Evolutionary conservation across 2,797 vertebrate genomes (phyloP).

Genomic region (Dendrocincla fuliginosa): DNA sequence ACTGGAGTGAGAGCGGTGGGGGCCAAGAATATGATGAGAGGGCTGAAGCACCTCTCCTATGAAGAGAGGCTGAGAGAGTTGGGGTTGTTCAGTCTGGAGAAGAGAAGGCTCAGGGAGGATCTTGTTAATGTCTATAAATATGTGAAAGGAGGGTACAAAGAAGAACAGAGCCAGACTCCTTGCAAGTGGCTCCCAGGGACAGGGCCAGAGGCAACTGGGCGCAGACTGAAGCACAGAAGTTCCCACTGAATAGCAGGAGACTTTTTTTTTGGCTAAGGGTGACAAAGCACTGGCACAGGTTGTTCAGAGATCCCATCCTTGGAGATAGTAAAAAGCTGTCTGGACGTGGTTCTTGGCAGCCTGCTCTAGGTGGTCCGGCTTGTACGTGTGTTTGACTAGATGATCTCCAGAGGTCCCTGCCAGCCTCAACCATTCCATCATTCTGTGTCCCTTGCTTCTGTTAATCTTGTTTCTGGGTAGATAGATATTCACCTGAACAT

Average conservation of each 20-base stretch:
- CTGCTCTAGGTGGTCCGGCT: not conserved
- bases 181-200: not conserved
- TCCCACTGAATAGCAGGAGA: not conserved
- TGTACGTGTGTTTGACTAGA: not conserved
- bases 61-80: not conserved
- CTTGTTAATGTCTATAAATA: not conserved
- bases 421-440: not conserved
- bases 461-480: not conserved
- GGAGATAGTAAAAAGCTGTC: rapidly evolving
- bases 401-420: not conserved
- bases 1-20: not conserved
- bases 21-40: not conserved
- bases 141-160: not conserved
- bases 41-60: not conserved
- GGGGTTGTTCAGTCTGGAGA: not conserved
- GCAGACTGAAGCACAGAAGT: not conserved
- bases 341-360: not conserved
- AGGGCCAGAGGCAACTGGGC: not conserved
- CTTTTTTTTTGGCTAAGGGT: not conserved
- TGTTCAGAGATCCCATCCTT: not conserved
- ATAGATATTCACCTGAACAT: not conserved
- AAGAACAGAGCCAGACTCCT: not conserved
- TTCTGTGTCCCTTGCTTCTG: not conserved
- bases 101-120: not conserved
- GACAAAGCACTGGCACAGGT: not conserved